Evolutionary conservation across 1,140 invertebrate genomes (phyloP).

Genomic region (Polypedilum vanderplanki): DNA sequence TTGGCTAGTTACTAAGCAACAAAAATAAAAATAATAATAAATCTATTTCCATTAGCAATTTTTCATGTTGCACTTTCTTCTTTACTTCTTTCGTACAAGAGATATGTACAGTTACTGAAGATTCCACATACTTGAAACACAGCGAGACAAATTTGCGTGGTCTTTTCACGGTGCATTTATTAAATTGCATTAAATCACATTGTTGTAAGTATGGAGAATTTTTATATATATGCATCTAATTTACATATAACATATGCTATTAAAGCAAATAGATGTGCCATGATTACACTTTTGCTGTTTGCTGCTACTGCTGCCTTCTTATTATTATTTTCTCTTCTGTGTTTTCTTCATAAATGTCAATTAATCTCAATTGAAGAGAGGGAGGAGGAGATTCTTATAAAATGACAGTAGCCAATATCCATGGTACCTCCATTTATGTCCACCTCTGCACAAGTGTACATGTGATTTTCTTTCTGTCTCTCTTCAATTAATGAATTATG

Average conservation of each 20-base stretch:
- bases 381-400: too few species aligned
- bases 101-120: not conserved
- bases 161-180: not conserved
- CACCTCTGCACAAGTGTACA: not conserved
- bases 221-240: not conserved
- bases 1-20: too few species aligned
- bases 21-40: not conserved
- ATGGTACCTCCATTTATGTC: not conserved
- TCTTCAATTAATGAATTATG: constrained; percentile 14
- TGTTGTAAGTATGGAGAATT: not conserved
- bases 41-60: not conserved
- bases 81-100: too few species aligned
- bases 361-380: too few species aligned
- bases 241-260: not conserved
- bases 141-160: constrained; percentile 9
- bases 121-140: not conserved
- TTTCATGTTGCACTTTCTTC: not conserved
- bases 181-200: too few species aligned
- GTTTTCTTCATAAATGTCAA: too few species aligned
- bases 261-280: too few species aligned
- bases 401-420: too few species aligned
- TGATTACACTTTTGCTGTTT: too few species aligned
- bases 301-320: too few species aligned
- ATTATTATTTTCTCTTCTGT: too few species aligned
- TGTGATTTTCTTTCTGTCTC: not conserved